A percentile compares a stretch with the other conserved stretches of the same genome.
These are phyloP conservation scores for Nasonia vitripennis DNA, from an alignment of 1,140 invertebrate species.

Conservation along the genomic window DNA sequence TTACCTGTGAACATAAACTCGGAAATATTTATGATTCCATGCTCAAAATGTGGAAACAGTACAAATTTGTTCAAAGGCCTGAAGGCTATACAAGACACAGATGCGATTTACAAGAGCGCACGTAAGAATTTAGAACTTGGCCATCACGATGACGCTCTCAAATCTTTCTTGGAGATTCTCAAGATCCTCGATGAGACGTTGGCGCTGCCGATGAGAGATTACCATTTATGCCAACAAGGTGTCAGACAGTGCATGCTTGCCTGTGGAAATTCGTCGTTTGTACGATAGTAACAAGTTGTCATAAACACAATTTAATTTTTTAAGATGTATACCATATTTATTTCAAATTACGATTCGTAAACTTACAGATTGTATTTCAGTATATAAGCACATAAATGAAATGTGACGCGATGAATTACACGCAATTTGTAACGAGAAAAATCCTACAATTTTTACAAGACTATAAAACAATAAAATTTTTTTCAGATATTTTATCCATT, in stretches of 20 bases:
- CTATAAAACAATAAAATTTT: slow-evolving; percentile 40
- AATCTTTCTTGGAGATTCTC: slow-evolving; percentile 82
- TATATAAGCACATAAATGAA: slow-evolving; percentile 50
- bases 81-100: slow-evolving; percentile 85
- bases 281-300: neutral
- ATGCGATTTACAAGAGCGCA: slow-evolving; percentile 81
- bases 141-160: slow-evolving; percentile 79
- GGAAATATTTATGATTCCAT: slow-evolving; percentile 83
- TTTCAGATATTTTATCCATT: slow-evolving; percentile 31
- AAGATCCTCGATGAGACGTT: slow-evolving; percentile 83
- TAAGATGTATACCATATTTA: slow-evolving; percentile 40
- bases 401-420: slow-evolving; percentile 20
- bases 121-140: slow-evolving; percentile 80
- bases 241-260: slow-evolving; percentile 83
- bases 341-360: slow-evolving; percentile 47
- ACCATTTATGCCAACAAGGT: slow-evolving; percentile 88
- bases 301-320: slow-evolving; percentile 27
- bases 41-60: slow-evolving; percentile 80
- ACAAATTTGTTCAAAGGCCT: slow-evolving; percentile 87
- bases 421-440: slow-evolving; percentile 47
- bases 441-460: slow-evolving; percentile 49
- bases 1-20: slow-evolving; percentile 79
- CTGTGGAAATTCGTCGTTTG: slow-evolving; percentile 77
- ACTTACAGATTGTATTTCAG: slow-evolving; percentile 44
- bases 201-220: slow-evolving; percentile 86